These are phyloP conservation scores for Hesperophylax magnus DNA, from an alignment of 1,140 invertebrate species.

Conservation along the genomic window DNA sequence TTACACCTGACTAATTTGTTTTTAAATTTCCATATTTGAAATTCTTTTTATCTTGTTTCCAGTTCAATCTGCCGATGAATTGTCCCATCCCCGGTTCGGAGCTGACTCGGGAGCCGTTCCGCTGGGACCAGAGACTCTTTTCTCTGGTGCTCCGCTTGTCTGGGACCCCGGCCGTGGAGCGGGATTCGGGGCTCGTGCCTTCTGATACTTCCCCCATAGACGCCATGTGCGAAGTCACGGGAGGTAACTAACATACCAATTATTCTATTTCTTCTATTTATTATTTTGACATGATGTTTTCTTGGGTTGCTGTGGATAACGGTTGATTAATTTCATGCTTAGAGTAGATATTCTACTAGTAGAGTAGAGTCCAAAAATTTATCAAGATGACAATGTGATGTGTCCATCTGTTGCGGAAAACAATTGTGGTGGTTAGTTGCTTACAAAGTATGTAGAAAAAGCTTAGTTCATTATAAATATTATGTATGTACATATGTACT, in stretches of 20 bases:
- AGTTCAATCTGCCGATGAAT: constrained; percentile 95
- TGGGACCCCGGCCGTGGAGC: constrained; percentile 80
- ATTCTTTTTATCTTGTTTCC: background rate
- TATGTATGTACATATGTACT: constrained; percentile 5
- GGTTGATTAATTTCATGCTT: no score
- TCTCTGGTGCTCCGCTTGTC: constrained; percentile 93
- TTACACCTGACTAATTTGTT: no score
- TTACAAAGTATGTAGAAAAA: no score
- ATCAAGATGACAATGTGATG: background rate
- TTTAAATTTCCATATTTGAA: no score
- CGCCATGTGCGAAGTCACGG: constrained; percentile 99
- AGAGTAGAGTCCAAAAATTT: no score
- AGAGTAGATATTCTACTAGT: no score
- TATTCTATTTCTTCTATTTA: no score
- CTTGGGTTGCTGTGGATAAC: no score
- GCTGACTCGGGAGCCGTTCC: constrained; percentile 96
- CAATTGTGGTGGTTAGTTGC: background rate
- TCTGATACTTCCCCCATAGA: constrained; percentile 95
- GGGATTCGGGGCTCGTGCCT: constrained; percentile 84
- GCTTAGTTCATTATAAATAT: background rate
- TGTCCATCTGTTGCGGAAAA: background rate
- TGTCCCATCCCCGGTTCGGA: constrained; percentile 95
- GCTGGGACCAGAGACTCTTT: constrained; percentile 99
- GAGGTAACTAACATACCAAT: constrained; percentile 74
- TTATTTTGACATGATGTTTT: no score